Evolutionary conservation across 2,113 vertebrate species (phyloP).

Genomic region (Montifringilla adamsi): DNA sequence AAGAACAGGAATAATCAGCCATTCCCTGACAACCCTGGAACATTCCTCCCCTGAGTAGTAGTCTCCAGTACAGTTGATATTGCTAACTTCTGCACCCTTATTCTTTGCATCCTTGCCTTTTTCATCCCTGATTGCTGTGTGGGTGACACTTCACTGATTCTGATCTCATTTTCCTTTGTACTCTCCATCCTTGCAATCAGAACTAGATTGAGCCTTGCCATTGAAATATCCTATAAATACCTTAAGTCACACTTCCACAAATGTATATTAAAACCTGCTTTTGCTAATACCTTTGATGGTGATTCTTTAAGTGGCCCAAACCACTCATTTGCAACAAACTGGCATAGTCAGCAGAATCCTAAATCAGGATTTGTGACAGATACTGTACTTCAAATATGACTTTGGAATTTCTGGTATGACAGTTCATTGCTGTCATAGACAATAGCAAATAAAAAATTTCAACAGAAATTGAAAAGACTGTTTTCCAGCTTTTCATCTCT

Average conservation of each 20-base stretch:
- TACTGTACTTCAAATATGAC: background rate
- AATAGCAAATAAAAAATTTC: background rate
- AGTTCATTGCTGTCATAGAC: background rate
- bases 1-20: background rate
- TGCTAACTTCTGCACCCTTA: background rate
- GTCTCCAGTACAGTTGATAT: fast-evolving
- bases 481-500: background rate
- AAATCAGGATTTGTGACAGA: background rate
- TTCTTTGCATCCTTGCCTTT: background rate
- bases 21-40: background rate
- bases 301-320: background rate
- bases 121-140: background rate
- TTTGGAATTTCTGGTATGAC: background rate
- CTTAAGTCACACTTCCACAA: background rate
- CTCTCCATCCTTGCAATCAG: fast-evolving
- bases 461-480: background rate
- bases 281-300: background rate
- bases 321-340: background rate
- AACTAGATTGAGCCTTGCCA: background rate
- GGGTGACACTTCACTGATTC: background rate
- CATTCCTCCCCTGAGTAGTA: background rate
- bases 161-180: background rate
- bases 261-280: background rate
- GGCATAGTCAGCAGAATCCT: fast-evolving
- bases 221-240: background rate